Evolutionary conservation across 2,888 invertebrate genomes (phyloP).

Genomic region (Antitype chi): DNA sequence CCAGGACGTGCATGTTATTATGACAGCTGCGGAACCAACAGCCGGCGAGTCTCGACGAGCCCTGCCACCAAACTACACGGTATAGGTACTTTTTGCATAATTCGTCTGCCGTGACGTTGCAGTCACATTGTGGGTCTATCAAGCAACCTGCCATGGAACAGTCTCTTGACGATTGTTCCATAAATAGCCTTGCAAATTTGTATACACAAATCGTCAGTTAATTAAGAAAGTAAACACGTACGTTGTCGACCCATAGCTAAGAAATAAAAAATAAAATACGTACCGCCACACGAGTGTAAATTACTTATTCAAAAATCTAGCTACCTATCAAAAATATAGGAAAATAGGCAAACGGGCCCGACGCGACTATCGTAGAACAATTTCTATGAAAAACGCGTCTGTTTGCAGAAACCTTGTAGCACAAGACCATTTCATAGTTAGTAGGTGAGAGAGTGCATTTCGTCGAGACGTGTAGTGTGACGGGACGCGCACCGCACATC

Average conservation of each 20-base stretch:
- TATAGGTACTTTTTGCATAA: background rate
- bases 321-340: too few species aligned
- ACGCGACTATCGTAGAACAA: too few species aligned
- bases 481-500: background rate
- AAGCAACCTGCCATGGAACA: background rate
- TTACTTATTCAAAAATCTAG: too few species aligned
- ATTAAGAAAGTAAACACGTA: too few species aligned
- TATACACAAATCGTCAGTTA: too few species aligned
- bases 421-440: background rate
- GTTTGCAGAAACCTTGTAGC: background rate
- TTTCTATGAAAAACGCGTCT: too few species aligned
- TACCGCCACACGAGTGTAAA: too few species aligned
- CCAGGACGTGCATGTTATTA: background rate
- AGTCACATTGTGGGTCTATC: background rate
- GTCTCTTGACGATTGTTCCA: background rate
- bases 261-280: too few species aligned
- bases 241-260: too few species aligned
- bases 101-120: background rate
- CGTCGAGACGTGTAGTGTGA: background rate
- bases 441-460: background rate
- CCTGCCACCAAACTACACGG: background rate
- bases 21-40: background rate
- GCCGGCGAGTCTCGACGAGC: background rate
- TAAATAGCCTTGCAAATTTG: too few species aligned
- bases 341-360: too few species aligned